Percentiles rank a stretch among this genome's conserved stretches.
phyloP scores from a whole-genome alignment of 1,140 invertebrate genomes.

The Philopotamus ludificatus region DNA sequence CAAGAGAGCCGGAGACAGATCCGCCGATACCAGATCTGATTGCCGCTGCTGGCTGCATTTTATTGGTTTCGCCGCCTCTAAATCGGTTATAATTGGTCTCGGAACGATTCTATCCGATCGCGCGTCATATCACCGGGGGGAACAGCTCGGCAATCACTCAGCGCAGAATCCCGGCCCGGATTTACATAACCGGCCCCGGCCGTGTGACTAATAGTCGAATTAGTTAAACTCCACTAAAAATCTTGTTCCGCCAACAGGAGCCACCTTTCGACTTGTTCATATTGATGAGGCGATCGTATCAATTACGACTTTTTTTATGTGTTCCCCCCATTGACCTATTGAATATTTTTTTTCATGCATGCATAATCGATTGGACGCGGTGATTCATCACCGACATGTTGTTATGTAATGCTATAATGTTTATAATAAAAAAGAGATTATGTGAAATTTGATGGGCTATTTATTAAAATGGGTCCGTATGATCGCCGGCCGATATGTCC shows the following conservation, averaged over 20 bases:
- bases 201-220: constrained; percentile 26
- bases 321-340: constrained; percentile 11
- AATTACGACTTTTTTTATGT: constrained; percentile 10
- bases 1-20: constrained; percentile 11
- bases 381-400: too few relatives aligned
- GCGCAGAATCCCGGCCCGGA: too few relatives aligned
- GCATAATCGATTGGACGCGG: too few relatives aligned
- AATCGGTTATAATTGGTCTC: neutral
- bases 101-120: constrained; percentile 9
- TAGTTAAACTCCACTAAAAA: constrained; percentile 19
- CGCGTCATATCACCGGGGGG: too few relatives aligned
- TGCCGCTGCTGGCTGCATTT: neutral
- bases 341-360: constrained; percentile 6
- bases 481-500: too few relatives aligned
- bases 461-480: too few relatives aligned
- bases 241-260: constrained; percentile 18
- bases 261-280: constrained; percentile 14
- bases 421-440: too few relatives aligned
- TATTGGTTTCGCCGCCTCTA: constrained; percentile 17
- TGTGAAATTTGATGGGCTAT: too few relatives aligned
- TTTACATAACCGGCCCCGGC: too few relatives aligned
- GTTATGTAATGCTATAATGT: too few relatives aligned
- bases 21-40: constrained; percentile 5
- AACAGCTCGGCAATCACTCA: too few relatives aligned
- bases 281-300: constrained; percentile 15